phyloP scores from a whole-genome alignment of 2,797 vertebrate species.

The Phalloptychus januarius region DNA sequence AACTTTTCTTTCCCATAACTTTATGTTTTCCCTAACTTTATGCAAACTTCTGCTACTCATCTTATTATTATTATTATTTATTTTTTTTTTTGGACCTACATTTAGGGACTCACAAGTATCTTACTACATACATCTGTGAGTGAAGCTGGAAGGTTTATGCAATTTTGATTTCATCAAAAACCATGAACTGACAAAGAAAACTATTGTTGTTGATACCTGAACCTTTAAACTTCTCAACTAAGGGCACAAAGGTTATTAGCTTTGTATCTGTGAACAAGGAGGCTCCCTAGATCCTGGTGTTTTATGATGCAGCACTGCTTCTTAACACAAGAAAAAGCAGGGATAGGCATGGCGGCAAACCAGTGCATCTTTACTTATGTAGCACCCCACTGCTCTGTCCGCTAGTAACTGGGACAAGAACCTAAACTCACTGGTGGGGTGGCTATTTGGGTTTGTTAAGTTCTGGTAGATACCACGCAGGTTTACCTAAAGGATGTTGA shows the following conservation, averaged over 20 bases:
- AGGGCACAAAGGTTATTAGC: slow-evolving; percentile 9
- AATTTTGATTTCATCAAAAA: slow-evolving; percentile 40
- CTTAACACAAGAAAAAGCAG: neutral
- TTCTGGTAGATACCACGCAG: too few relatives aligned
- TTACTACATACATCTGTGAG: slow-evolving; percentile 30
- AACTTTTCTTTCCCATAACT: neutral
- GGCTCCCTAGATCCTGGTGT: slow-evolving; percentile 1
- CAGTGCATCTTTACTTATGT: neutral
- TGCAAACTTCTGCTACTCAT: neutral
- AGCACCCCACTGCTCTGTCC: too few relatives aligned
- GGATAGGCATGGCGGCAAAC: neutral
- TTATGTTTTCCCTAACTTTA: neutral
- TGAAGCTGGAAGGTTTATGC: slow-evolving; percentile 26
- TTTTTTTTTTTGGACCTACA: neutral
- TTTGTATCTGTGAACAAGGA: slow-evolving; percentile 8
- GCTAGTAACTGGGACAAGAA: too few relatives aligned
- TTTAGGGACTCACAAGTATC: slow-evolving; percentile 35
- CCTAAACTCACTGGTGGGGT: too few relatives aligned
- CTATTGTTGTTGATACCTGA: slow-evolving; percentile 18
- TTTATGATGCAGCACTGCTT: slow-evolving; percentile 12
- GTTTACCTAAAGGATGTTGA: too few relatives aligned
- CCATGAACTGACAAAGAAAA: slow-evolving; percentile 14
- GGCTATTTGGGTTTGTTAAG: too few relatives aligned
- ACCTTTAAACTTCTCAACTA: neutral
- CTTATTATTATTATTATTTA: too few relatives aligned